These are phyloP conservation scores for Caranx ignobilis DNA, from an alignment of 2,113 vertebrate species.

Conservation along the genomic window DNA sequence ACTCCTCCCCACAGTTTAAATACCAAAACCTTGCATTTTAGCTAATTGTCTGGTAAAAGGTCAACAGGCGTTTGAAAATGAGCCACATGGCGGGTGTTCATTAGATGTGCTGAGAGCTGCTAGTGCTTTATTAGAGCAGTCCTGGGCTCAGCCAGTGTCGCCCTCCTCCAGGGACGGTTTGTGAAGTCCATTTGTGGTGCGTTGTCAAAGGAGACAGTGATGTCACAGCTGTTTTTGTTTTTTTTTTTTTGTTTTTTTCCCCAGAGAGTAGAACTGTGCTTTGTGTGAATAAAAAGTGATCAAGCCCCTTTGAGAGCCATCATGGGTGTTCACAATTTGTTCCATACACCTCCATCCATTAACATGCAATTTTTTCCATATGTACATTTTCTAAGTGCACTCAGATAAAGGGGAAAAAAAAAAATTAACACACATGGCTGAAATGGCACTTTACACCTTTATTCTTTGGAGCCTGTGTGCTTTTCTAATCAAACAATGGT, in stretches of 20 bases:
- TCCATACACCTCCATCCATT: constrained; percentile 25
- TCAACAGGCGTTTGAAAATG: constrained; percentile 72
- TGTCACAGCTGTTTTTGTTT: constrained; percentile 61
- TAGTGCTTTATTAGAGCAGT: constrained; percentile 53
- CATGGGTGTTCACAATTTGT: constrained; percentile 12
- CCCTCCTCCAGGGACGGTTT: constrained; percentile 55
- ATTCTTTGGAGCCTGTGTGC: neutral
- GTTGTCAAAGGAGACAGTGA: constrained; percentile 57
- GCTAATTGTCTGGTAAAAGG: constrained; percentile 77
- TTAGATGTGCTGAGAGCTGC: constrained; percentile 59
- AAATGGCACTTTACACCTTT: neutral
- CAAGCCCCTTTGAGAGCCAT: constrained; percentile 29
- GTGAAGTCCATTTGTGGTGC: constrained; percentile 57
- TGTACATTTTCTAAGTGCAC: constrained; percentile 21
- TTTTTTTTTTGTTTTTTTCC: too few relatives aligned
- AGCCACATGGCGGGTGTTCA: constrained; percentile 71
- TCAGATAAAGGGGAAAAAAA: constrained; percentile 17
- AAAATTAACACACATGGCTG: constrained; percentile 12
- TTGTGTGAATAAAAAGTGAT: constrained; percentile 44
- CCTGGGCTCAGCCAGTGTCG: constrained; percentile 28
- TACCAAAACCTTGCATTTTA: constrained; percentile 70
- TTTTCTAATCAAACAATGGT: constrained; percentile 16
- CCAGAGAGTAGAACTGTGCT: constrained; percentile 27
- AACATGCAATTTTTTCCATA: constrained; percentile 3
- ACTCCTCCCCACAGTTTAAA: constrained; percentile 66